Base-by-base conservation (phyloP, 2,797 vertebrate genomes). In the Eleutherodactylus coqui region DNA sequence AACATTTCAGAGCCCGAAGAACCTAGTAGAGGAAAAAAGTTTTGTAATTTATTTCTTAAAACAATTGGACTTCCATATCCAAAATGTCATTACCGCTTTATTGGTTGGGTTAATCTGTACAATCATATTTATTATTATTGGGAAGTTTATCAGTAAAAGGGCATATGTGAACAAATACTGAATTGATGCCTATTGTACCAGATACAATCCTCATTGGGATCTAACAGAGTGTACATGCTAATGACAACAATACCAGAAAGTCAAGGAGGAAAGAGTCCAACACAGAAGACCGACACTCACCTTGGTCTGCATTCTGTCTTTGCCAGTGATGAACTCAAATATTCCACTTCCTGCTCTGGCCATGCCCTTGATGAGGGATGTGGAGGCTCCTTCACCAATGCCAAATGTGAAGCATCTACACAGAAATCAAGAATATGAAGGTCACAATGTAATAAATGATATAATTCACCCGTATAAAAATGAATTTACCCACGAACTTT, bases 401-500 rank as follows among this genome's bases (percentile, higher is more conserved):
- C 96, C 96, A 88, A 97, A 97, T 7, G 96, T 93, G 89, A 97
- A 97, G 89, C 96, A 97, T 85, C 96, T 97, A 81, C 41, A 43
- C 4, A 1, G 16, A 27, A 14, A 6, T 36, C 62, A 73, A 45
- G 36, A n/a, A 72, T 10, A 77, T 16, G 16, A 43, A 72, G 21
- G 38, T 67, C 17, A 43, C 21, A 5, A n/a, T 43, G 19, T 55
- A 8, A 55, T 72, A 72, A 36, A 7, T 69, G 0, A 70, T 10
- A 72, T 43, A 24, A 43, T 43, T 13, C 11, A n/a, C 2, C 34
- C 36, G n/a, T 70, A 21, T 29, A 32, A 55, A 55, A 24, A 55
- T 4, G 24, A n/a, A n/a, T n/a, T n/a, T n/a, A n/a, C n/a, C n/a
- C n/a, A n/a, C n/a, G n/a, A n/a, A n/a, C n/a, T n/a, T n/a, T n/a